Conservation (phyloP, 1,140 invertebrate species). For the Phenacoccus solenopsis region DNA sequence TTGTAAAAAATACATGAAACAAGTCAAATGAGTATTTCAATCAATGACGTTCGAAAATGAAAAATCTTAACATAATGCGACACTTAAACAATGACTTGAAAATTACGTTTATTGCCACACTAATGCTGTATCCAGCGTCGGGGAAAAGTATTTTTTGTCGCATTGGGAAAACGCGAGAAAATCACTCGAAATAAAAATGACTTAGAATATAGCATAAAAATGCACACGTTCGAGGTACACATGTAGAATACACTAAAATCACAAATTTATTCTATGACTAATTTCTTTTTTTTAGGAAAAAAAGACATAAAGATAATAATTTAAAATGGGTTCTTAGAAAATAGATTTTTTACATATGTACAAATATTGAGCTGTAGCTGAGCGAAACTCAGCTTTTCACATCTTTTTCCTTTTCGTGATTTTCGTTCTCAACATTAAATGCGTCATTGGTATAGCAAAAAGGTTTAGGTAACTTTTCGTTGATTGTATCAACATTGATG, state of each 20-base stretch:
- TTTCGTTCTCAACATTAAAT: background rate
- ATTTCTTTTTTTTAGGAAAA: too few species aligned
- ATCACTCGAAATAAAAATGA: background rate
- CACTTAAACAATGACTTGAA: too few species aligned
- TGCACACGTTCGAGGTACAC: background rate
- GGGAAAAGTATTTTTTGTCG: too few species aligned
- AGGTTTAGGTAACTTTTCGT: background rate
- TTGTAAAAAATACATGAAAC: background rate
- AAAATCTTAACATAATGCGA: too few species aligned
- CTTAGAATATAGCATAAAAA: background rate
- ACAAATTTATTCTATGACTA: background rate
- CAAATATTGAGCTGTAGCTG: too few species aligned
- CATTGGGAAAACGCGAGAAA: too few species aligned
- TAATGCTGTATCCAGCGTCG: too few species aligned
- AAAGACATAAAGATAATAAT: too few species aligned
- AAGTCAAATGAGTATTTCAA: background rate
- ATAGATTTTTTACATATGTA: too few species aligned
- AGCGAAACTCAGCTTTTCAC: background rate
- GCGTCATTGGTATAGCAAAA: background rate
- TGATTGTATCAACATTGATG: background rate
- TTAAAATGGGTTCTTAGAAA: too few species aligned
- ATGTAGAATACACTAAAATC: background rate
- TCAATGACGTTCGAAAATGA: background rate
- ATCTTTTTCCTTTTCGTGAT: background rate
- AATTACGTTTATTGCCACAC: too few species aligned